Evolutionary conservation across 2,888 invertebrate genomes (phyloP).

Genomic region (Drosophila monieri): DNA sequence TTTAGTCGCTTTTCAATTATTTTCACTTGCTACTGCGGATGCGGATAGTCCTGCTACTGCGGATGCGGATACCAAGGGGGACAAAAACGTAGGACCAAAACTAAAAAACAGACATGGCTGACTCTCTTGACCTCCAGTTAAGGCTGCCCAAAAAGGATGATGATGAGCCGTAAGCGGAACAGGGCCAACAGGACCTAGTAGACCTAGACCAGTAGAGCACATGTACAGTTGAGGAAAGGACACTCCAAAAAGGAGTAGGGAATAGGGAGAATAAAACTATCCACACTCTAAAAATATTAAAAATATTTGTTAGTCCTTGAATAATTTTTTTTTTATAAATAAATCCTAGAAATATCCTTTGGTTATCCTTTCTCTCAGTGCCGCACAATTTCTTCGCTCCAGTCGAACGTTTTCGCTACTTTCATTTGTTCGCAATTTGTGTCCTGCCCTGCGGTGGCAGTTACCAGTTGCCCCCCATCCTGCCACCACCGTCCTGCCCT

Average conservation of each 20-base stretch:
- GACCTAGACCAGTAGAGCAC: slow-evolving; percentile 45
- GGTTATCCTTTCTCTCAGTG: slow-evolving; percentile 4
- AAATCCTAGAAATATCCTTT: not conserved
- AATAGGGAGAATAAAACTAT: too few species aligned
- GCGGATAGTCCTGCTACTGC: not conserved
- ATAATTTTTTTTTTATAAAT: not conserved
- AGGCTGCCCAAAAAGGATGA: slow-evolving; percentile 56
- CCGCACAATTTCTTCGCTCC: slow-evolving; percentile 13
- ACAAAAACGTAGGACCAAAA: not conserved
- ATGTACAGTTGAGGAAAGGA: slow-evolving; percentile 44
- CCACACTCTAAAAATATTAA: not conserved
- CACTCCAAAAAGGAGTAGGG: not conserved
- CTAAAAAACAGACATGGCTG: not conserved
- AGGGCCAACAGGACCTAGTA: not conserved
- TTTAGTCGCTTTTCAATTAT: slow-evolving; percentile 70
- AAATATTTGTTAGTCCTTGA: not conserved
- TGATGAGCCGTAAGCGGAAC: slow-evolving; percentile 3
- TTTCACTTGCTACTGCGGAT: slow-evolving; percentile 50
- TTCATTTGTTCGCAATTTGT: slow-evolving; percentile 76
- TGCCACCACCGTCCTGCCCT: slow-evolving; percentile 8
- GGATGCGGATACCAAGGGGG: not conserved
- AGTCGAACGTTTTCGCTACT: slow-evolving; percentile 67
- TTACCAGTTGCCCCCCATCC: slow-evolving; percentile 9
- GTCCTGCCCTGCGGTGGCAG: slow-evolving; percentile 72
- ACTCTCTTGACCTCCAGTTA: slow-evolving; percentile 75